phyloP scores from a whole-genome alignment of 2,113 vertebrate genomes.

The Vimba vimba region DNA sequence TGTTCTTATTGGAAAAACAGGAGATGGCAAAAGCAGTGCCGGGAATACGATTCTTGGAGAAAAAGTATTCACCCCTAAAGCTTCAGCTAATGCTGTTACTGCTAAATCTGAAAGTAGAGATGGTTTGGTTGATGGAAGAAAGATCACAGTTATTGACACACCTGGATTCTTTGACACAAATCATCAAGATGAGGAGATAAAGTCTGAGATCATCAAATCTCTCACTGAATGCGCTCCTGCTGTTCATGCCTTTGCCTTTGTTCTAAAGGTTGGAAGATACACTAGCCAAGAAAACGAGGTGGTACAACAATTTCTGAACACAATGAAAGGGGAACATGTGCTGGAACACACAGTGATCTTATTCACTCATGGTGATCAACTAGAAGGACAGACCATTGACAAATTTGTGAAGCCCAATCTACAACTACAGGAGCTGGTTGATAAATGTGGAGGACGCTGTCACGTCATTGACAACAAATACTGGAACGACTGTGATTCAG shows the following conservation, averaged over 20 bases:
- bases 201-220: neutral
- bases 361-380: neutral
- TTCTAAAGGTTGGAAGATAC: neutral
- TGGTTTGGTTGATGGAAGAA: too few relatives aligned
- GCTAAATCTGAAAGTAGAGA: too few relatives aligned
- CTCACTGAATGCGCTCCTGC: neutral
- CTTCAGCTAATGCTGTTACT: too few relatives aligned
- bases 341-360: neutral
- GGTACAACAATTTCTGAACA: neutral
- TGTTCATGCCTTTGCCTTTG: neutral
- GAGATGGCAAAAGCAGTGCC: conserved; percentile 39
- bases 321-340: neutral
- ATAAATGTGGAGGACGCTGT: too few relatives aligned
- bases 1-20: conserved; percentile 45
- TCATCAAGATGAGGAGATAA: too few relatives aligned
- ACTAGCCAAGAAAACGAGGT: neutral
- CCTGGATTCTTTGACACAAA: too few relatives aligned
- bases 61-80: neutral
- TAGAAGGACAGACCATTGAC: too few relatives aligned
- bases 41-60: conserved; percentile 38
- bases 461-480: too few relatives aligned
- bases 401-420: too few relatives aligned
- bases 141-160: too few relatives aligned
- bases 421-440: too few relatives aligned
- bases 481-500: too few relatives aligned